Conservation (phyloP, 2,797 vertebrate species). For the Podarcis siculus region DNA sequence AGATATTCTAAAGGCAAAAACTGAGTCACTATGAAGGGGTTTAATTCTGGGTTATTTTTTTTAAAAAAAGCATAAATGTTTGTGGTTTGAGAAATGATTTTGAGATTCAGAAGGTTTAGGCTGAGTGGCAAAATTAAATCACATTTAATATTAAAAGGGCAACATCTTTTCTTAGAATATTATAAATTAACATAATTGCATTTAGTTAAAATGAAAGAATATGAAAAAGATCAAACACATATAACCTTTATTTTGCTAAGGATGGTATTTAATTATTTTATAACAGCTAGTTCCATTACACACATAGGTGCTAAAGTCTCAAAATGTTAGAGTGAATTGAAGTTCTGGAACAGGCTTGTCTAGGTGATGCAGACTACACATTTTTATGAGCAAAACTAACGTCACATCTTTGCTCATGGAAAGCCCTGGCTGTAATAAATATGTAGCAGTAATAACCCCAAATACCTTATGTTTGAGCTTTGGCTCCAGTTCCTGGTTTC, state of each 20-base stretch:
- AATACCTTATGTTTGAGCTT: background rate
- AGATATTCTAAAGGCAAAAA: background rate
- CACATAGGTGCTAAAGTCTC: background rate
- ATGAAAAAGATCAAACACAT: background rate
- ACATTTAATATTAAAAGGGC: background rate
- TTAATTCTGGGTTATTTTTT: background rate
- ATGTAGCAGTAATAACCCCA: background rate
- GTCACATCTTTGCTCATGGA: background rate
- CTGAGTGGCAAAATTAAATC: background rate
- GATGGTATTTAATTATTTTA: background rate
- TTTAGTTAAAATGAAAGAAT: slow-evolving; percentile 7
- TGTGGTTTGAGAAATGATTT: background rate
- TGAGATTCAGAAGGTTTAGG: background rate
- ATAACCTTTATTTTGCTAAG: background rate
- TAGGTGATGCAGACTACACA: background rate
- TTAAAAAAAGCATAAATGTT: background rate
- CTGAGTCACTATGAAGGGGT: background rate
- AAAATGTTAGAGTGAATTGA: background rate
- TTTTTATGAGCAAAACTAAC: slow-evolving; percentile 21
- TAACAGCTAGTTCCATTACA: background rate
- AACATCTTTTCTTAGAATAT: background rate
- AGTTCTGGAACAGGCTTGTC: background rate
- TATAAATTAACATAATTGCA: background rate
- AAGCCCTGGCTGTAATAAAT: background rate
- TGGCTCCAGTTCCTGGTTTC: background rate